These are phyloP conservation scores for Ariolimax columbianus DNA, from an alignment of 2,888 invertebrate species.

Conservation along the genomic window DNA sequence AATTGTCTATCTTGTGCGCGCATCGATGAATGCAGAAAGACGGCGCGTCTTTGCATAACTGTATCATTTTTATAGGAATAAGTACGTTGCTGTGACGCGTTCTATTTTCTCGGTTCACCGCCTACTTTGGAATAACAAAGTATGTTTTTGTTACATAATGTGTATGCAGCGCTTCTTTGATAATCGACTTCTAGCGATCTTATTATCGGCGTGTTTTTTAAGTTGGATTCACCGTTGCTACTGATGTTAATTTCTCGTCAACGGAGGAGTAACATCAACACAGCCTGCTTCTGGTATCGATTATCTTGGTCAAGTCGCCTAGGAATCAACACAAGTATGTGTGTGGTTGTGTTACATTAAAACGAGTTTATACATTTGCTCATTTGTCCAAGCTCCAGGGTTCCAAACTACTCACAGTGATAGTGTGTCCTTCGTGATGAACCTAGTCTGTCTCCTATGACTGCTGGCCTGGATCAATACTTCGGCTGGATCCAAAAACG, in stretches of 20 bases:
- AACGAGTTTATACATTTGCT: too few relatives aligned
- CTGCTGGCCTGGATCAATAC: conserved; percentile 18
- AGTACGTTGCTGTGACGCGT: background rate
- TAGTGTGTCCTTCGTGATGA: background rate
- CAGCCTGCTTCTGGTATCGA: background rate
- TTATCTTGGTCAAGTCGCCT: background rate
- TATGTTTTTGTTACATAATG: background rate
- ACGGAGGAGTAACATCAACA: background rate
- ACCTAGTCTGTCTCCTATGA: background rate
- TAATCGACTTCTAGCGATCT: background rate
- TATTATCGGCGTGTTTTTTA: background rate
- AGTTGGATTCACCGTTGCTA: background rate
- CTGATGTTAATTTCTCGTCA: background rate
- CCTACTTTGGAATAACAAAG: too few relatives aligned
- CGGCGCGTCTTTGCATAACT: background rate
- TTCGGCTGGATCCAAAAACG: background rate
- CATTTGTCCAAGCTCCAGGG: background rate
- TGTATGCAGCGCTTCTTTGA: background rate
- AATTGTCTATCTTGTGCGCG: background rate
- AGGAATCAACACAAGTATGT: background rate
- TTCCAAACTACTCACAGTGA: background rate
- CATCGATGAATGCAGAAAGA: background rate
- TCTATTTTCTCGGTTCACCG: too few relatives aligned
- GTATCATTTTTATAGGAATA: background rate
- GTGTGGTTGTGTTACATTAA: too few relatives aligned